Evolutionary conservation across 2,113 vertebrate species (phyloP).

Genomic region (Benitochromis conjunctus): DNA sequence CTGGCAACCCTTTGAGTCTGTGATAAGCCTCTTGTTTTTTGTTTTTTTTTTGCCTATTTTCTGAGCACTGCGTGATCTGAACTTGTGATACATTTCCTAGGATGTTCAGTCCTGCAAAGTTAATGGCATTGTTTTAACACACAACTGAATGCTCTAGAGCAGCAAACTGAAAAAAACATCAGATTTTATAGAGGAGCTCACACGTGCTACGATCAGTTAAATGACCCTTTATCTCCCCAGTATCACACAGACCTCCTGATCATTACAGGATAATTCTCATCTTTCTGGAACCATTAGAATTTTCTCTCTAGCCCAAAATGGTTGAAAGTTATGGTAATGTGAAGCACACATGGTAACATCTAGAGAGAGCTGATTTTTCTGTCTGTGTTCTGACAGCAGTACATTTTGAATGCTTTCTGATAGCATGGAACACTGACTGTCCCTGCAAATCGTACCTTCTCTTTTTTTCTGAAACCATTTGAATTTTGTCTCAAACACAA

Average conservation of each 20-base stretch:
- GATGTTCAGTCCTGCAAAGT: fast-evolving
- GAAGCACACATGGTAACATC: background rate
- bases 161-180: background rate
- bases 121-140: background rate
- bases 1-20: background rate
- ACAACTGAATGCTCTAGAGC: background rate
- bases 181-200: background rate
- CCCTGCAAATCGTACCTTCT: background rate
- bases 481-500: background rate
- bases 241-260: background rate
- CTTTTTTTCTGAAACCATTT: background rate
- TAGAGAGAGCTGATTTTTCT: background rate
- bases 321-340: background rate
- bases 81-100: background rate
- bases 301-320: background rate
- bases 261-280: background rate
- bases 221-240: background rate
- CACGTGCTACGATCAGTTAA: background rate
- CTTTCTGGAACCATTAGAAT: background rate
- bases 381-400: background rate
- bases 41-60: background rate
- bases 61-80: background rate
- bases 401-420: background rate
- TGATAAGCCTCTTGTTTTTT: background rate
- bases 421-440: background rate